Conservation (phyloP, 30 jellyfish, hydroid and myxozoan genomes). For the Aurelia sp. region DNA sequence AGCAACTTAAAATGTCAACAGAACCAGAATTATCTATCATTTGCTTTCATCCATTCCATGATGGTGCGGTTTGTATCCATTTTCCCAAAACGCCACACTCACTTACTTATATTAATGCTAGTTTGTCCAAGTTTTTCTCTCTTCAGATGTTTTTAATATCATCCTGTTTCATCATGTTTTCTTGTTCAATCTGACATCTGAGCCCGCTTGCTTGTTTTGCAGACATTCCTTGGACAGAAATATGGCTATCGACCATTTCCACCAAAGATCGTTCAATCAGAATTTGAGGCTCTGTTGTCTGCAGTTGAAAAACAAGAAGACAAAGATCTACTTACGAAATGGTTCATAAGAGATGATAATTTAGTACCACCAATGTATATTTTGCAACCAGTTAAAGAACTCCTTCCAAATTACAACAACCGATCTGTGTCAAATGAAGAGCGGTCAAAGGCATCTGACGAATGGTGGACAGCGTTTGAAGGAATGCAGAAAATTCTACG, state of each 20-base stretch:
- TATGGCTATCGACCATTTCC: constrained; percentile 97
- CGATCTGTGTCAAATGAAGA: constrained; percentile 68
- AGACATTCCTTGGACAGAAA: constrained; percentile 89
- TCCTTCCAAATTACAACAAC: constrained; percentile 79
- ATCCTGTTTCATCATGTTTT: too few relatives aligned
- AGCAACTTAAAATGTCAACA: too few relatives aligned
- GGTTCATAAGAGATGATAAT: constrained; percentile 84
- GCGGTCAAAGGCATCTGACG: constrained; percentile 72
- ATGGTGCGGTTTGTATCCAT: too few relatives aligned
- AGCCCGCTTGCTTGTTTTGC: not conserved
- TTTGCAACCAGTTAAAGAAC: constrained; percentile 74
- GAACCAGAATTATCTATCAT: too few relatives aligned
- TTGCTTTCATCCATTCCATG: too few relatives aligned
- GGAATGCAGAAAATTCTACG: constrained; percentile 75
- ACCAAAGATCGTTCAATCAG: constrained; percentile 73
- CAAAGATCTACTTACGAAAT: constrained; percentile 50
- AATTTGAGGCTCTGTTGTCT: constrained; percentile 70
- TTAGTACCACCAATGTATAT: constrained; percentile 76
- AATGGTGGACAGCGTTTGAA: constrained; percentile 94
- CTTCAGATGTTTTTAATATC: too few relatives aligned
- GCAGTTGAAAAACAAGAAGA: constrained; percentile 43
- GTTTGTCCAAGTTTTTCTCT: too few relatives aligned
- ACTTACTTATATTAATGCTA: too few relatives aligned
- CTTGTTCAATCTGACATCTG: too few relatives aligned
- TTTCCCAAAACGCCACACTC: too few relatives aligned